Percentiles rank a stretch among this genome's conserved stretches.
Conservation (phyloP, 2,113 vertebrate genomes). For the Craseonycteris thonglongyai region DNA sequence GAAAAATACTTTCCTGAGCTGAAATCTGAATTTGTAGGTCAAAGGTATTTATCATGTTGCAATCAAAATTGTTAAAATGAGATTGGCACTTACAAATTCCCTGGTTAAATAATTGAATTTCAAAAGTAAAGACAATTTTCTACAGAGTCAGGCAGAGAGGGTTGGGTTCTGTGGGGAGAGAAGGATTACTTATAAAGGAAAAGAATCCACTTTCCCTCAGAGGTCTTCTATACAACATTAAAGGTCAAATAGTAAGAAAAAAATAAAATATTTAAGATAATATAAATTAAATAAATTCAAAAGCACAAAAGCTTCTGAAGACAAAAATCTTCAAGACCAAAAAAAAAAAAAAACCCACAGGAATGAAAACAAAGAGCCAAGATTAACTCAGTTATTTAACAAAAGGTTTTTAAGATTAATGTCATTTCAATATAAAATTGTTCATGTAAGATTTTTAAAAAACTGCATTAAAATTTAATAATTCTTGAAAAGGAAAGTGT, state of each 20-base stretch:
- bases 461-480: background rate
- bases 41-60: background rate
- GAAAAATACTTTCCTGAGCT: too few species aligned
- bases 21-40: slow-evolving; percentile 3
- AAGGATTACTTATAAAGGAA: background rate
- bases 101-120: background rate
- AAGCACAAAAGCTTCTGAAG: background rate
- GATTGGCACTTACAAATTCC: background rate
- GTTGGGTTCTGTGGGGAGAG: background rate
- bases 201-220: background rate
- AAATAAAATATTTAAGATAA: background rate
- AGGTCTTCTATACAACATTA: background rate
- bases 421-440: background rate
- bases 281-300: background rate
- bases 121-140: slow-evolving; percentile 23
- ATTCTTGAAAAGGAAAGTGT: background rate
- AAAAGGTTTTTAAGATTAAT: background rate
- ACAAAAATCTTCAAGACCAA: background rate
- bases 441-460: background rate
- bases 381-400: background rate
- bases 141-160: background rate
- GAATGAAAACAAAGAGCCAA: background rate
- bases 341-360: background rate
- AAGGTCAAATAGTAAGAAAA: background rate
- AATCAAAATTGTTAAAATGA: background rate